Evolutionary conservation across 2,797 vertebrate species (phyloP), one percentile per base, ranked within the genome.

Genomic region (Lophotriccus pileatus): DNA sequence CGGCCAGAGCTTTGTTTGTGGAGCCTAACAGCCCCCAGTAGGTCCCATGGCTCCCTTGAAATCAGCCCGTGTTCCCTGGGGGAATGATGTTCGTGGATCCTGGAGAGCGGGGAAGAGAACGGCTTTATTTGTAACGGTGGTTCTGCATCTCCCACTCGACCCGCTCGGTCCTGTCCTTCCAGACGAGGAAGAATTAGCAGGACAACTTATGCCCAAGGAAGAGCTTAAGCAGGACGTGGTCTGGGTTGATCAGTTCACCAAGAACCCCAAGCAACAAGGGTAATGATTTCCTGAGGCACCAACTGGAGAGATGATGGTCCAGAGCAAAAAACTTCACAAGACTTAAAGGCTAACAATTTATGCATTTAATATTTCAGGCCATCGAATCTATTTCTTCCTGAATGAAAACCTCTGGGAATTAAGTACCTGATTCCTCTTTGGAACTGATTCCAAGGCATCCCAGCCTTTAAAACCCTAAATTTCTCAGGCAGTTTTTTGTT

Each of bases 21-120:
- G 36, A 55, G n/a, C n/a, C 36, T 50, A 1, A 17, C 0, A 52
- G 55, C 21, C 7, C 4, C 63, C 66, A 37, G 28, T 0, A 6
- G 19, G 41, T 68, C 53, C 50, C 25, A 6, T 1, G 23, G 67
- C 58, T 79, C 63, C 44, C 17, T 64, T 64, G 64, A 24, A 56
- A 73, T 7, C 75, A 59, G 41, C 14, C 41, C 16, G 13, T 0
- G 1, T 47, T 34, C 22, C 68, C 74, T 6, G 34, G 63, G 12
- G 22, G 17, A 60, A 60, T 5, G 50, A 15, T 2, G 2, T 9
- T 63, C 39, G 22, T 53, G 82, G 52, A 52, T 63, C 30, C 76
- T 78, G 49, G 62, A 47, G n/a, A 73, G 14, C 0, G 0, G 47
- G 15, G 15, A 37, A 49, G n/a, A 36, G 32, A 53, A 41, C 15